Evolutionary conservation across 2,888 invertebrate genomes (phyloP).

Genomic region (Druceiella hillmani): DNA sequence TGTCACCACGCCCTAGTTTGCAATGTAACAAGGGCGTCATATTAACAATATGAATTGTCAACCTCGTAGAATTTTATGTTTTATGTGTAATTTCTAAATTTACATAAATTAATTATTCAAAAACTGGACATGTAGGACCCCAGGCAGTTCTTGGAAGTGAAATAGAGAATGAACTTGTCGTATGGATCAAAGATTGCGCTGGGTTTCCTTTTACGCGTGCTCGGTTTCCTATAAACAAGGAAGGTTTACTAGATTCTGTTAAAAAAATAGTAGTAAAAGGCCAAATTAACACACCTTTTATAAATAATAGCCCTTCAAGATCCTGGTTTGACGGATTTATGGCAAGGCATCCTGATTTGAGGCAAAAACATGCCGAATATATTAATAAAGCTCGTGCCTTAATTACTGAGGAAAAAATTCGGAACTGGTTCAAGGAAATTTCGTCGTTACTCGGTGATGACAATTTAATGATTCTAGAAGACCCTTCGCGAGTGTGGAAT

Average conservation of each 20-base stretch:
- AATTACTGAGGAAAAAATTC: slow-evolving; percentile 21
- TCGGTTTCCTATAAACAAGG: slow-evolving; percentile 23
- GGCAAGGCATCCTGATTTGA: slow-evolving; percentile 21
- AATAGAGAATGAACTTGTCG: slow-evolving; percentile 21
- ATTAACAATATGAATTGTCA: too few relatives aligned
- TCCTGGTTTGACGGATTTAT: slow-evolving; percentile 22
- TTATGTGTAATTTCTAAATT: too few relatives aligned
- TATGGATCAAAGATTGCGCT: slow-evolving; percentile 23
- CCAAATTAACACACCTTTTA: slow-evolving; percentile 21
- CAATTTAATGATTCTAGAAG: slow-evolving; percentile 9
- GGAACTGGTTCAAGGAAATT: too few relatives aligned
- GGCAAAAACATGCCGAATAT: slow-evolving; percentile 23
- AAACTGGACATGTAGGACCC: slow-evolving; percentile 25
- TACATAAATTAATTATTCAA: too few relatives aligned
- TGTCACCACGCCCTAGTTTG: too few relatives aligned
- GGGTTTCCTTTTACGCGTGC: too few relatives aligned
- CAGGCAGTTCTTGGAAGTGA: slow-evolving; percentile 22
- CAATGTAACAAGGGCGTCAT: too few relatives aligned
- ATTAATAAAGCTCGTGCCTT: slow-evolving; percentile 24
- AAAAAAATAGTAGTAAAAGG: slow-evolving; percentile 23
- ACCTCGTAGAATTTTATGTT: too few relatives aligned
- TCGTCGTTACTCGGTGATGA: too few relatives aligned
- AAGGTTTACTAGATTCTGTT: slow-evolving; percentile 22
- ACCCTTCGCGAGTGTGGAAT: slow-evolving; percentile 11
- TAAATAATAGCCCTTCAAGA: slow-evolving; percentile 20